phyloP scores from a whole-genome alignment of 2,113 vertebrate species.

The Chaetodon auriga region DNA sequence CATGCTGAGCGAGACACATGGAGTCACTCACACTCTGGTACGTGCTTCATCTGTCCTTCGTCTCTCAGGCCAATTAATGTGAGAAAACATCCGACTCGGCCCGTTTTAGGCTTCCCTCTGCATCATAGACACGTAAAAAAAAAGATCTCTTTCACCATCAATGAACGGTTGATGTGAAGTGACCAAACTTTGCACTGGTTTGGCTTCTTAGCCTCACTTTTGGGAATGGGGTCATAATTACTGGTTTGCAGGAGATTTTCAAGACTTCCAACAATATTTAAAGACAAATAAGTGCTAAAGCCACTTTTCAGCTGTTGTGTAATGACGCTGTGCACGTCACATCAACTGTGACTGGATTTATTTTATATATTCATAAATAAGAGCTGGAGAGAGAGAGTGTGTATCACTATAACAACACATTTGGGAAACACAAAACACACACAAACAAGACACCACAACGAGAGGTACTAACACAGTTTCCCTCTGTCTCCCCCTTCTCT shows the following conservation, averaged over 20 bases:
- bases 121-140: not conserved
- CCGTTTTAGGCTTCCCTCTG: not conserved
- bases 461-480: too few relatives aligned
- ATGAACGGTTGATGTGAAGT: not conserved
- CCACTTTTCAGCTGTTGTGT: not conserved
- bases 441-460: too few relatives aligned
- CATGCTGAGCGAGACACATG: slow-evolving; percentile 23
- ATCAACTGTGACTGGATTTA: not conserved
- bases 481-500: not conserved
- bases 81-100: not conserved
- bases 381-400: not conserved
- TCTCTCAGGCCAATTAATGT: not conserved
- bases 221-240: not conserved
- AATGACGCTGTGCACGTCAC: not conserved
- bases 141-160: not conserved
- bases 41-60: not conserved
- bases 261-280: not conserved
- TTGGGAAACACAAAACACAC: not conserved
- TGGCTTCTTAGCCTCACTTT: not conserved
- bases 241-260: not conserved
- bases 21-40: slow-evolving; percentile 7
- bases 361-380: not conserved
- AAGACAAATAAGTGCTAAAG: not conserved
- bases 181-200: too few relatives aligned
- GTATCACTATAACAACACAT: not conserved